Evolutionary conservation across 2,888 invertebrate species (phyloP), one percentile per base, ranked within the genome.

Genomic region (Hipparchia semele): DNA sequence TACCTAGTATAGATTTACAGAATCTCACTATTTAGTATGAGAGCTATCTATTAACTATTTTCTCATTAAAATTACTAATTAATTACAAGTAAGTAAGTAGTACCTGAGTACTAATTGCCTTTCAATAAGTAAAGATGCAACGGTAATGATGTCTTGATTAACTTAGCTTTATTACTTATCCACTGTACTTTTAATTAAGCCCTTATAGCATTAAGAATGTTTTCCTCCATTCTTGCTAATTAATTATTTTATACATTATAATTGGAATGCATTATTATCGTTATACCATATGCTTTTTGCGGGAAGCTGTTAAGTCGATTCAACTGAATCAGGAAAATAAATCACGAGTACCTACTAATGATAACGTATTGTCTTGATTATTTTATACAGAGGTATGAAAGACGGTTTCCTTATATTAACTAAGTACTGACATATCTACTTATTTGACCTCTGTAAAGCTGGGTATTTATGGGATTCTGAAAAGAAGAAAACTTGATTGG

Each of bases 261-360:
- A 73, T 76, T 73, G 76, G 75, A 79, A 76, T 80, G 70, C 67
- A 76, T 74, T 70, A 77, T 82, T 65, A 62, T 68, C 33, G 62
- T n/a, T 56, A 49, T 69, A 58, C 51, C 12, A 59, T 62, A 54
- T 10, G 53, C 59, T 66, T 62, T 71, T 70, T 69, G 62, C 39
- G 58, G 68, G 53, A 73, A 68, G 60, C 68, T 67, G 71, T 73
- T 75, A 73, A 71, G 13, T 73, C 6, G 13, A 33, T 73, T 66
- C 60, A n/a, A 73, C 53, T 69, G 73, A 60, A 54, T 51, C 60
- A 60, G 53, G 65, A 61, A 56, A 60, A 70, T 73, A 66, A 73
- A 73, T 73, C 60, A 70, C 60, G 56, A 65, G 45, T 65, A 45
- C n/a, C n/a, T n/a, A n/a, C 62, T 10, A 23, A 53, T 46, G 45